Base-by-base conservation (phyloP, 1,140 invertebrate genomes). In the Anadara kagoshimensis region DNA sequence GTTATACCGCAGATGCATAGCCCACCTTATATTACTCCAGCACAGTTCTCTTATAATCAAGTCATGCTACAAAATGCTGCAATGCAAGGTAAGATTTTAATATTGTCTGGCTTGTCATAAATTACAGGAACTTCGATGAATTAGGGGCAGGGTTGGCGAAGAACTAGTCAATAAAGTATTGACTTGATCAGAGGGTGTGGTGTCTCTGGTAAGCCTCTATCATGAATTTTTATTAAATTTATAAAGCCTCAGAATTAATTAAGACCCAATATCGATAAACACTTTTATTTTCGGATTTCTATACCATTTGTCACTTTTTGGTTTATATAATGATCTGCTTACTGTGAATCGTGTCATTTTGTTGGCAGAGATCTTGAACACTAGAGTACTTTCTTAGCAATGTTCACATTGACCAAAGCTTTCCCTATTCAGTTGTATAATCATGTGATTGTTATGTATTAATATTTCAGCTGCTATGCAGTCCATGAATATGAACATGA, bases 11-110 rank as follows among this genome's bases (percentile, higher is more conserved):
- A 80, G 62, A 86, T 95, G 72, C 94, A 94, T 80, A 94, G 93
- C 87, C 92, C 92, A 80, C 91, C 93, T 5, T 95, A 95, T 86
- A 12, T 24, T 10, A 90, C 95, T 65, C 94, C 94, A n/a, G n/a
- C n/a, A 58, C 94, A 95, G 85, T 89, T 96, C 24, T 71, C 78
- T 41, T 82, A 85, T 78, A 79, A 80, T 53, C 56, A 58, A 41
- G 45, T 83, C n/a, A 80, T 83, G 78, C 65, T 85, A 51, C 83
- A 83, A 63, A 83, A 83, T 72, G 75, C 76, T n/a, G 78, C 82
- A 24, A 81, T 84, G 61, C 83, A 84, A 79, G 83, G 83, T 84
- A 64, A 72, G 62, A 18, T 41, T 56, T 20, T 56, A 2, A 36
- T 36, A 36, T 3, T 36, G 7, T n/a, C n/a, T n/a, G n/a, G n/a